These are phyloP conservation scores for Poecilia wingei DNA, from an alignment of 2,797 vertebrate genomes.

Conservation along the genomic window DNA sequence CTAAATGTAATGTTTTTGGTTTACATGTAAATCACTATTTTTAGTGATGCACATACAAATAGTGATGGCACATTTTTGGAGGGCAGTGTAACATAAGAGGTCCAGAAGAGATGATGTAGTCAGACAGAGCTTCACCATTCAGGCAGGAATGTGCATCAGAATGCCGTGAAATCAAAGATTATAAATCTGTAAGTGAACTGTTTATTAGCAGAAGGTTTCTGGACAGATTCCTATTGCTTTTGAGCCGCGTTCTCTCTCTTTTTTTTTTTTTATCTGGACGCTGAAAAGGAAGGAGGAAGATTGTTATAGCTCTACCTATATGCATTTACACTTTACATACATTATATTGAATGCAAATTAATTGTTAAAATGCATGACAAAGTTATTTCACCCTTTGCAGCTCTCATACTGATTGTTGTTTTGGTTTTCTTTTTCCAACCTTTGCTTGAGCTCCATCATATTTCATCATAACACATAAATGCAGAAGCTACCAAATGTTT, in stretches of 20 bases:
- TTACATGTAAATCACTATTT: slow-evolving; percentile 10
- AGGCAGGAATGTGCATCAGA: slow-evolving; percentile 16
- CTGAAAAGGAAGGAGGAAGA: slow-evolving; percentile 12
- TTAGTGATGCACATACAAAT: not conserved
- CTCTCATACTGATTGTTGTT: not conserved
- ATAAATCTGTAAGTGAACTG: slow-evolving; percentile 2
- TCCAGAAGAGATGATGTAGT: not conserved
- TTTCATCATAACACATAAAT: not conserved
- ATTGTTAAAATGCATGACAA: not conserved
- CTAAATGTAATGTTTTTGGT: slow-evolving; percentile 18
- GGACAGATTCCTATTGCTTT: not conserved
- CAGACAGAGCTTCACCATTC: slow-evolving; percentile 2
- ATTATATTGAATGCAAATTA: not conserved
- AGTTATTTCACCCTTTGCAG: not conserved
- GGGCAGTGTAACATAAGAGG: not conserved
- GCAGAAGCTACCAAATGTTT: not conserved
- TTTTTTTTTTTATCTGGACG: not conserved
- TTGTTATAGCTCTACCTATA: not conserved
- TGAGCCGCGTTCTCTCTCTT: not conserved
- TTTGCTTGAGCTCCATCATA: not conserved
- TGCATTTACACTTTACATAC: not conserved
- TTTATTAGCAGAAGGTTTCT: slow-evolving; percentile 13
- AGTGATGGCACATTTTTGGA: not conserved
- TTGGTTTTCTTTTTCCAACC: not conserved
- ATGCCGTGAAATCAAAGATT: slow-evolving; percentile 31